phyloP scores from a whole-genome alignment of 2,113 vertebrate genomes.

The Mobula hypostoma region DNA sequence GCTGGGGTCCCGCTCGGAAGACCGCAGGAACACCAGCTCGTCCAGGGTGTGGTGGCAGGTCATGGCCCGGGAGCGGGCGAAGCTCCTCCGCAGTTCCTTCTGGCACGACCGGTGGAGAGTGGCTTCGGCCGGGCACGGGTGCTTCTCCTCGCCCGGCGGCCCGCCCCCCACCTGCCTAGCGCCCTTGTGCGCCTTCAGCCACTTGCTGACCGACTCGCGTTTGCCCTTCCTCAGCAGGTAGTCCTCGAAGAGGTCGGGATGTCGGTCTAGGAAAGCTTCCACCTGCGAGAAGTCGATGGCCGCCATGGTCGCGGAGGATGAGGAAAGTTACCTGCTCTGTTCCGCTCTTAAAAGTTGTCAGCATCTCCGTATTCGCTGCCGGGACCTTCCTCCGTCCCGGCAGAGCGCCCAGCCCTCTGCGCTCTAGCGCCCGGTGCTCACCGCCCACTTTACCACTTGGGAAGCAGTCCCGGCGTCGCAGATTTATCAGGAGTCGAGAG shows the following conservation, averaged over 20 bases:
- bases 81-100: slow-evolving; percentile 64
- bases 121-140: slow-evolving; percentile 49
- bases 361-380: not conserved
- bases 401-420: too few relatives aligned
- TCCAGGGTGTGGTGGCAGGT: slow-evolving; percentile 62
- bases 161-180: slow-evolving; percentile 37
- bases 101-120: slow-evolving; percentile 60
- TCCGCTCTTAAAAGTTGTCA: not conserved
- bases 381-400: too few relatives aligned
- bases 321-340: not conserved
- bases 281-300: slow-evolving; percentile 62
- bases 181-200: slow-evolving; percentile 56
- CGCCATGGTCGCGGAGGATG: slow-evolving; percentile 48
- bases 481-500: not conserved
- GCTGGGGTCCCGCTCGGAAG: slow-evolving; percentile 52
- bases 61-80: slow-evolving; percentile 61
- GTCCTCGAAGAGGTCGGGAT: slow-evolving; percentile 65
- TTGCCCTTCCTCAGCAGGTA: slow-evolving; percentile 61
- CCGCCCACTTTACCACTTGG: too few relatives aligned
- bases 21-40: slow-evolving; percentile 56
- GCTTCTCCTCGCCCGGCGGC: slow-evolving; percentile 47
- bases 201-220: slow-evolving; percentile 56
- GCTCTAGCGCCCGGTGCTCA: too few relatives aligned
- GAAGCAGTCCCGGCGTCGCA: not conserved
- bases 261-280: slow-evolving; percentile 65